Evolutionary conservation across 2,113 vertebrate species (phyloP).

Genomic region (Ceyx melanurus): DNA sequence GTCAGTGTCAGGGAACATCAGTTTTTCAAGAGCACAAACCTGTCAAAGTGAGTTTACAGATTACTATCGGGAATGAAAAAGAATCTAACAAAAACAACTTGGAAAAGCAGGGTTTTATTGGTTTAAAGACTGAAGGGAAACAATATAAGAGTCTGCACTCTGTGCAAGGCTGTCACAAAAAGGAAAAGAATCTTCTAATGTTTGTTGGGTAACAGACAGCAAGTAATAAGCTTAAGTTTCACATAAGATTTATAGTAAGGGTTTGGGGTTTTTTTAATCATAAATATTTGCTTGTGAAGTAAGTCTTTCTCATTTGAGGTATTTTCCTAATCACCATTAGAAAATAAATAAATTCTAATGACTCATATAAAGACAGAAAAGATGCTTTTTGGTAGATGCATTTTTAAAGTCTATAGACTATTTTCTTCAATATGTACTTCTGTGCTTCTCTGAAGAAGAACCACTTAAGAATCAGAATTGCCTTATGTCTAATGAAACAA

Average conservation of each 20-base stretch:
- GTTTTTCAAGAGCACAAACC: not conserved
- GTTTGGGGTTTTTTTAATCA: accelerated
- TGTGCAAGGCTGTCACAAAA: not conserved
- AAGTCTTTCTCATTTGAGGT: not conserved
- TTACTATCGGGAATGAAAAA: not conserved
- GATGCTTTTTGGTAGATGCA: not conserved
- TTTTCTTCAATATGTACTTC: not conserved
- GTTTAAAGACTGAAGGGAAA: not conserved
- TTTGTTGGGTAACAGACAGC: not conserved
- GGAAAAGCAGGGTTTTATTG: not conserved
- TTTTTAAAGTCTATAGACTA: not conserved
- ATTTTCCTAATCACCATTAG: not conserved
- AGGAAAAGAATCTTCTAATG: not conserved
- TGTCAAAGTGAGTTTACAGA: not conserved
- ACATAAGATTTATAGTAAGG: not conserved
- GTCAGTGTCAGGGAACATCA: not conserved
- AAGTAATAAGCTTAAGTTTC: not conserved
- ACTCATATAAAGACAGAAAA: not conserved
- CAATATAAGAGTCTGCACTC: not conserved
- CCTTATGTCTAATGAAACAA: not conserved
- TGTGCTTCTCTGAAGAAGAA: not conserved
- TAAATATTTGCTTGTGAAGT: not conserved
- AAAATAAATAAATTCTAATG: not conserved
- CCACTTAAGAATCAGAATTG: not conserved
- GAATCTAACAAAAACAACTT: not conserved